Evolutionary conservation across 2,888 invertebrate species (phyloP).

Genomic region (Eristalinus aeneus): DNA sequence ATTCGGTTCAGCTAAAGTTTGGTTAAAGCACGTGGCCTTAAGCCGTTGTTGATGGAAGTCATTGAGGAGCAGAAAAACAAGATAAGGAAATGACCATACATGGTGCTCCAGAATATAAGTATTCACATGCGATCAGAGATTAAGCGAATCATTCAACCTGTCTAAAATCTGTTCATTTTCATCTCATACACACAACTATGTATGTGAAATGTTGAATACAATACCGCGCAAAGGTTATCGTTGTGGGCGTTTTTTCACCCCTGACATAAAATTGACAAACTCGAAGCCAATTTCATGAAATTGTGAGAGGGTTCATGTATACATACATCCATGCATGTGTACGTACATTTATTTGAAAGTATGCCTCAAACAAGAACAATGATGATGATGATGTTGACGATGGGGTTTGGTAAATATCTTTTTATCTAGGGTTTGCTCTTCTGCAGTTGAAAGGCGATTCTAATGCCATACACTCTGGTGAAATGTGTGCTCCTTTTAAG

Average conservation of each 20-base stretch:
- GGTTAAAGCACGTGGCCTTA: slow-evolving; percentile 51
- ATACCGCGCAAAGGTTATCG: slow-evolving; percentile 45
- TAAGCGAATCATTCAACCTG: slow-evolving; percentile 70
- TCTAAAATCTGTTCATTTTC: slow-evolving; percentile 53
- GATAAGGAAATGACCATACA: background rate
- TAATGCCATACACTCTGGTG: slow-evolving; percentile 47
- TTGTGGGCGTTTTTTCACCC: slow-evolving; percentile 67
- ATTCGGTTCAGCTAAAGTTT: slow-evolving; percentile 17
- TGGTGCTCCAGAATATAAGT: slow-evolving; percentile 29
- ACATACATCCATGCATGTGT: background rate
- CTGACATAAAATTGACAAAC: slow-evolving; percentile 45
- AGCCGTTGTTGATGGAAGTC: background rate
- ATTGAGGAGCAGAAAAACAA: background rate
- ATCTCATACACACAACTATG: slow-evolving; percentile 18
- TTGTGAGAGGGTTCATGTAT: slow-evolving; percentile 14
- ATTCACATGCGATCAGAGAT: slow-evolving; percentile 65
- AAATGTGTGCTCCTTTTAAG: slow-evolving; percentile 47
- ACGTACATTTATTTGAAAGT: background rate
- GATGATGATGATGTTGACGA: slow-evolving; percentile 38
- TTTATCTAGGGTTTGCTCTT: slow-evolving; percentile 67
- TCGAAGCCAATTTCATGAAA: slow-evolving; percentile 46
- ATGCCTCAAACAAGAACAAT: background rate
- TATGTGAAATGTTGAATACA: slow-evolving; percentile 41
- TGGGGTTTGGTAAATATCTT: slow-evolving; percentile 67
- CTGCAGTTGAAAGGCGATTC: slow-evolving; percentile 67